A percentile compares a stretch with the other conserved stretches of the same genome.
These are phyloP conservation scores for Benitochromis conjunctus DNA, from an alignment of 2,113 vertebrate species.

Conservation along the genomic window DNA sequence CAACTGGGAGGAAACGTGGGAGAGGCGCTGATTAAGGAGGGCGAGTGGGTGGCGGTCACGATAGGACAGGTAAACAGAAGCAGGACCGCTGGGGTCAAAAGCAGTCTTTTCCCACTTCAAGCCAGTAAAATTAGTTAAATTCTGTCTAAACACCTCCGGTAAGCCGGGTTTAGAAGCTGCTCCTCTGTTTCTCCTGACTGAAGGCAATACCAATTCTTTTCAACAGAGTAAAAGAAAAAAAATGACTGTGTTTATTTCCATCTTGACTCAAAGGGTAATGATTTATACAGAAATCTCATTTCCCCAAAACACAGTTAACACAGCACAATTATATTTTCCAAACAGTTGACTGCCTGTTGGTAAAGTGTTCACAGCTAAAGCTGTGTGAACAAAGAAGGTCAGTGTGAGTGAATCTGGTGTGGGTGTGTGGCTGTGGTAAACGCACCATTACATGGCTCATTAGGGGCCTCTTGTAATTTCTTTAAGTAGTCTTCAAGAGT, in stretches of 20 bases:
- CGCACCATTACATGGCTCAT: not conserved
- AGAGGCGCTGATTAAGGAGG: not conserved
- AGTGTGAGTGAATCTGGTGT: not conserved
- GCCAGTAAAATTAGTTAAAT: not conserved
- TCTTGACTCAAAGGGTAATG: slow-evolving; percentile 14
- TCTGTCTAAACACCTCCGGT: not conserved
- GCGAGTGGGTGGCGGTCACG: not conserved
- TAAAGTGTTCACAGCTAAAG: not conserved
- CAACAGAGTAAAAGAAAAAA: not conserved
- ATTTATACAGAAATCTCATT: slow-evolving; percentile 33
- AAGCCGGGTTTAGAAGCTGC: not conserved
- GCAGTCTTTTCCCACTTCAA: not conserved
- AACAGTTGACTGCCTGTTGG: not conserved
- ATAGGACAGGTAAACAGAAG: slow-evolving; percentile 31
- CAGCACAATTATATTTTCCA: not conserved
- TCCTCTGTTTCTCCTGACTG: not conserved
- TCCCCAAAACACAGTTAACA: slow-evolving; percentile 18
- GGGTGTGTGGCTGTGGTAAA: not conserved
- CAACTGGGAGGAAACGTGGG: slow-evolving; percentile 68
- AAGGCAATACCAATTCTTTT: not conserved
- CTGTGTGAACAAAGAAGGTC: not conserved
- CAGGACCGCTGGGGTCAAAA: not conserved
- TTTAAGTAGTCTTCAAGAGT: too few species aligned
- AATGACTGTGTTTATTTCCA: slow-evolving; percentile 4
- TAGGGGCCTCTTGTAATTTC: not conserved